Conservation (phyloP, 30 jellyfish, hydroid and myxozoan genomes). For the Cassiopea andromeda region DNA sequence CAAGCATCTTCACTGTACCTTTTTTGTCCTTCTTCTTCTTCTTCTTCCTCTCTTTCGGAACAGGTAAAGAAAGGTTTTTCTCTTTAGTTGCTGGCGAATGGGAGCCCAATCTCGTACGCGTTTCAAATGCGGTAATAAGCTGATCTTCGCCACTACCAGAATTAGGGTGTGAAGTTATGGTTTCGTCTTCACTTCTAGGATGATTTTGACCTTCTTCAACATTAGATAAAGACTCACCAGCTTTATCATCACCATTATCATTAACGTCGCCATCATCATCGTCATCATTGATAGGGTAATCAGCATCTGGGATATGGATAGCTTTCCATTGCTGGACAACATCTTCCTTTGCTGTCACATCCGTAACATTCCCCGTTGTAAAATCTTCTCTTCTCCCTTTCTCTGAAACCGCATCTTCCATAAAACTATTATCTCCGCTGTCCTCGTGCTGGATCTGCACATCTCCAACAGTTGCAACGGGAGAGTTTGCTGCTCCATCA, state of each 20-base stretch:
- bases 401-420: neutral
- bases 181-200: neutral
- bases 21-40: slow-evolving; percentile 78
- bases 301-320: slow-evolving; percentile 31
- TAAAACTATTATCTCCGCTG: neutral
- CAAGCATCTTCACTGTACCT: slow-evolving; percentile 41
- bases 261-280: too few species aligned
- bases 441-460: neutral
- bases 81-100: slow-evolving; percentile 15
- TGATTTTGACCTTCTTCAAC: neutral
- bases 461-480: neutral
- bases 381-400: neutral
- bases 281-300: slow-evolving; percentile 20
- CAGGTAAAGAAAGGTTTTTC: slow-evolving; percentile 56
- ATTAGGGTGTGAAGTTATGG: neutral
- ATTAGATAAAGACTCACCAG: neutral
- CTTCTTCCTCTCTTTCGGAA: slow-evolving; percentile 88
- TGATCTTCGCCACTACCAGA: slow-evolving; percentile 4
- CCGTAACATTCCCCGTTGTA: neutral
- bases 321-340: too few species aligned
- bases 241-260: neutral
- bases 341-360: neutral
- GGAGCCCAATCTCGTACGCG: slow-evolving; percentile 22
- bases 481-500: neutral
- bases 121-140: slow-evolving; percentile 28